Base-by-base conservation (phyloP, 2,113 vertebrate genomes). In the Polyodon spathula region DNA sequence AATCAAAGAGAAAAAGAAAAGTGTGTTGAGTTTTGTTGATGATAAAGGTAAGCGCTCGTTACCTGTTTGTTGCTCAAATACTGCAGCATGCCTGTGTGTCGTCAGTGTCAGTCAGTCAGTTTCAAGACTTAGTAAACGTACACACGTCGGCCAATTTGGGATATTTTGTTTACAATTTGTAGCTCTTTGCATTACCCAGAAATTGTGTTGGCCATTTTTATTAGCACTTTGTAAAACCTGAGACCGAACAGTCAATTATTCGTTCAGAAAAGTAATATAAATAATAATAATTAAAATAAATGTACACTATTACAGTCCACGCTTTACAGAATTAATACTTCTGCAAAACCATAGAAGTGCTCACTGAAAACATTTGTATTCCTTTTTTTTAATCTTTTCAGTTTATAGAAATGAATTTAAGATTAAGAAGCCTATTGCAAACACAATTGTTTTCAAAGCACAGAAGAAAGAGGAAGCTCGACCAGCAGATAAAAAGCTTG, bases 361-460 rank as follows among this genome's bases (percentile, higher is more conserved):
- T 5, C 8, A 6, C 14, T n/a, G 12, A 12, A 5, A 10, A 17
- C 5, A 16, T 8, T 4, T 43, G 38, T 55, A n/a, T 15, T 43
- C 6, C 6, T 4, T 41, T 56, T 68, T 61, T 4, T n/a, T 50
- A n/a, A 2, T 14, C 48, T 50, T 55, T 4, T 6, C 27, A 88
- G 85, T 38, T 51, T 70, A 72, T 17, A 84, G 77, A 37, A 70
- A 76, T n/a, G 60, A 66, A 16, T 92, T 92, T 69, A 80, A 83
- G 66, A 56, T 92, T 54, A 92, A 81, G 64, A 89, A 83, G 37
- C 73, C 82, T 0, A 73, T 76, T 56, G 82, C 86, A 46, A 91
- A 74, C 9, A 73, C 85, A 5, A 81, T 92, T 42, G 64, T 85
- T 9, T 92, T 92, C 62, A 81, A 83, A 68, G 73, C 76, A 37